Conservation (phyloP, 2,888 invertebrate genomes). For the Leucozona laternaria region DNA sequence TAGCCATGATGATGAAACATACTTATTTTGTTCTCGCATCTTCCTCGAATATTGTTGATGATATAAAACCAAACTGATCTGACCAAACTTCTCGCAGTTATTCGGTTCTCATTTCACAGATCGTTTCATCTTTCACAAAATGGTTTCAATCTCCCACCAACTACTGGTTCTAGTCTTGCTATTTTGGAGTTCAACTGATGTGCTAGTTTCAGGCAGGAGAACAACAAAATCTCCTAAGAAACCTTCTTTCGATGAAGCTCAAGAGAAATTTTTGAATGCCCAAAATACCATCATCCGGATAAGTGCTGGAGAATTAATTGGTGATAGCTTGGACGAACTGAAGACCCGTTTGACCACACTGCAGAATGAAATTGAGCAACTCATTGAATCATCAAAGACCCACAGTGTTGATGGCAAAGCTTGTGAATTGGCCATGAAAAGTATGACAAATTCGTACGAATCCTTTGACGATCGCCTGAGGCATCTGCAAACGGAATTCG, state of each 20-base stretch:
- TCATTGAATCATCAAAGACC: background rate
- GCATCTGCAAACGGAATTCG: background rate
- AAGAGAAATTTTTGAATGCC: conserved; percentile 11
- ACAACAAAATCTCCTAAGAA: background rate
- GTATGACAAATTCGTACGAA: background rate
- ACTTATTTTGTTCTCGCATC: conserved; percentile 5
- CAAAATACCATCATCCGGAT: conserved; percentile 14
- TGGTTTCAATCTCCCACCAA: background rate
- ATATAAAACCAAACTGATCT: conserved; percentile 10
- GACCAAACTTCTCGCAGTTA: background rate
- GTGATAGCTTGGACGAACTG: background rate
- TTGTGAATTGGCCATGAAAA: background rate
- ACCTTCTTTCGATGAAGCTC: background rate
- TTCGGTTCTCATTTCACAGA: background rate
- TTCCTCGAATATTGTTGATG: background rate
- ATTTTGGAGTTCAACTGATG: background rate
- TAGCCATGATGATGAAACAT: background rate
- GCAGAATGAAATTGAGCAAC: background rate
- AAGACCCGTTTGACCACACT: conserved; percentile 7
- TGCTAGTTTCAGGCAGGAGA: background rate
- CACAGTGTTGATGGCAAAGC: background rate
- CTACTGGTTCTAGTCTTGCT: background rate
- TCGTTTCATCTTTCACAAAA: background rate
- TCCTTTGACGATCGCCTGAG: background rate
- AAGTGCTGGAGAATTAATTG: background rate